Percentiles rank a stretch among this genome's conserved stretches.
phyloP scores from a whole-genome alignment of 2,113 vertebrate genomes.

The Alces alces region DNA sequence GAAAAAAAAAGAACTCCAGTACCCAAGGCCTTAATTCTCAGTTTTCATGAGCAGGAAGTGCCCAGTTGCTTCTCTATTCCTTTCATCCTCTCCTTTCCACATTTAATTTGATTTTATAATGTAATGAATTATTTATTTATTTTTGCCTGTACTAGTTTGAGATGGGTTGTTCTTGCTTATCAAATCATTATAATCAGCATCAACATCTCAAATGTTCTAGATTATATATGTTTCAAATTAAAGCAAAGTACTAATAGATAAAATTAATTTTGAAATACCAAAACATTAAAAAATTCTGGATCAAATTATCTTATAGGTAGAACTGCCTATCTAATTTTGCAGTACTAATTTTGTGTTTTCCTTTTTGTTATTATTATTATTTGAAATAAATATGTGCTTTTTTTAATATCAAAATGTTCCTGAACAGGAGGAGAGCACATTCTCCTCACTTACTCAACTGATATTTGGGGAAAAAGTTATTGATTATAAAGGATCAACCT shows the following conservation, averaged over 20 bases:
- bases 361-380: background rate
- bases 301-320: background rate
- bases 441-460: background rate
- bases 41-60: background rate
- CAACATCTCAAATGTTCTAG: background rate
- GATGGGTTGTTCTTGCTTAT: background rate
- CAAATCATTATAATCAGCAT: background rate
- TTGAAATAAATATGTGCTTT: background rate
- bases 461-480: background rate
- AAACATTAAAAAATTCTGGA: background rate
- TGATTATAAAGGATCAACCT: background rate
- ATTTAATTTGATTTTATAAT: background rate
- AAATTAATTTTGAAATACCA: background rate
- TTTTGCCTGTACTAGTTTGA: background rate
- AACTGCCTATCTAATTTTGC: background rate
- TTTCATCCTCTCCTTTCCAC: background rate
- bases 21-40: background rate
- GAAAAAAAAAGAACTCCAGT: background rate
- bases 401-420: background rate
- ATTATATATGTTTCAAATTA: background rate
- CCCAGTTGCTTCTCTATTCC: background rate
- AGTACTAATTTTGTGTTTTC: background rate
- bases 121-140: background rate
- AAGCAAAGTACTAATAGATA: background rate
- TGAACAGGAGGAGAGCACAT: background rate